Conservation (phyloP, 2,888 invertebrate genomes). For the Eugnorisma glareosa region DNA sequence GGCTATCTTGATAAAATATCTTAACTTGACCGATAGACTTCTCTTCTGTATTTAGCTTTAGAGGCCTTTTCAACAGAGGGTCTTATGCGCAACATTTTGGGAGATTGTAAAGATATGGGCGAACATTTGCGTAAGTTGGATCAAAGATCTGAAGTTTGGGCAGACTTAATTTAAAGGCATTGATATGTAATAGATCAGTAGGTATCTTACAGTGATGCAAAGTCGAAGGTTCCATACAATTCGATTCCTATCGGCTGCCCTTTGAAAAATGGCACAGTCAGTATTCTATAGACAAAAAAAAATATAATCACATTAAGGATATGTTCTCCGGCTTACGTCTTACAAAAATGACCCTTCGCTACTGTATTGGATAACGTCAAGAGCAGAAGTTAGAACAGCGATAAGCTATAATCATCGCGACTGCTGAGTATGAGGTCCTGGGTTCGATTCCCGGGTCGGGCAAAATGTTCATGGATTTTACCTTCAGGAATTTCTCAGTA, state of each 20-base stretch:
- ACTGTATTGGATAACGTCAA: neutral
- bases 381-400: no score
- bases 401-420: neutral
- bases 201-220: no score
- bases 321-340: no score
- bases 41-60: conserved; percentile 24
- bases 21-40: conserved; percentile 27
- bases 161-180: neutral
- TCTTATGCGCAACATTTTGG: conserved; percentile 7
- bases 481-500: neutral
- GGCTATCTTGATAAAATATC: conserved; percentile 47
- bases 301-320: no score
- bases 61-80: conserved; percentile 18
- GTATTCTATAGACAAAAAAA: no score
- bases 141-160: conserved; percentile 11
- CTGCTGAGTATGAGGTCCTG: neutral
- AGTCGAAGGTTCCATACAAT: no score
- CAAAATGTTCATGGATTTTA: neutral
- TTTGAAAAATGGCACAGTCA: no score
- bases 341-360: no score
- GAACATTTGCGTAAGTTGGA: conserved; percentile 32
- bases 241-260: no score
- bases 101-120: conserved; percentile 33
- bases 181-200: neutral
- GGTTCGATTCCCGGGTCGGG: neutral